Conservation (phyloP, 2,113 vertebrate genomes). For the Craseonycteris thonglongyai region DNA sequence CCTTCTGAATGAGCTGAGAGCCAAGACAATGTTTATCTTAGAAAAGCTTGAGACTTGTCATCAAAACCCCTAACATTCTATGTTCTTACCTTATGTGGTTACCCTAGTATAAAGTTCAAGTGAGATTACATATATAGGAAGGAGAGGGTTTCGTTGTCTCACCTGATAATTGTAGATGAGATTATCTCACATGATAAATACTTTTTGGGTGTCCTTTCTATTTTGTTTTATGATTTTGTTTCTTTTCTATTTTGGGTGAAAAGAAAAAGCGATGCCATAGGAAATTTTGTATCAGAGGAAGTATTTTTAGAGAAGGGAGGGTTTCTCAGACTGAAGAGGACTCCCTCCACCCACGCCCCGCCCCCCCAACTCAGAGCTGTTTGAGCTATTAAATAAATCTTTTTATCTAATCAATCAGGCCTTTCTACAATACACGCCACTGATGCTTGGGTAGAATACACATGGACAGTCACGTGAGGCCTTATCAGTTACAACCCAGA, state of each 20-base stretch:
- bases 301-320: not conserved
- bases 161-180: not conserved
- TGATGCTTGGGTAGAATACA: conserved; percentile 54
- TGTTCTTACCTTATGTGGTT: not conserved
- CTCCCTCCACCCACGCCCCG: not conserved
- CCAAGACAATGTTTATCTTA: not conserved
- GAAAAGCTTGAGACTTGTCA: not conserved
- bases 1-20: not conserved
- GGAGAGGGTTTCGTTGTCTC: too few species aligned
- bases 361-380: conserved; percentile 33
- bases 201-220: not conserved
- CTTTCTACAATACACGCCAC: conserved; percentile 70
- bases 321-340: conserved; percentile 60
- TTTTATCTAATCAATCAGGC: conserved; percentile 76
- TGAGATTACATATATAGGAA: too few species aligned
- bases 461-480: conserved; percentile 60
- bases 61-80: not conserved
- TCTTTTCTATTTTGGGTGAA: not conserved
- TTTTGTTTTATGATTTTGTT: not conserved
- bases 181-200: not conserved
- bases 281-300: conserved; percentile 33
- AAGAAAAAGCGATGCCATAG: not conserved
- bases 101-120: not conserved
- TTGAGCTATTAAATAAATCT: conserved; percentile 72
- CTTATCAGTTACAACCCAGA: conserved; percentile 59